These are phyloP conservation scores for Mythimna albipuncta DNA, from an alignment of 2,888 invertebrate genomes.

Conservation along the genomic window DNA sequence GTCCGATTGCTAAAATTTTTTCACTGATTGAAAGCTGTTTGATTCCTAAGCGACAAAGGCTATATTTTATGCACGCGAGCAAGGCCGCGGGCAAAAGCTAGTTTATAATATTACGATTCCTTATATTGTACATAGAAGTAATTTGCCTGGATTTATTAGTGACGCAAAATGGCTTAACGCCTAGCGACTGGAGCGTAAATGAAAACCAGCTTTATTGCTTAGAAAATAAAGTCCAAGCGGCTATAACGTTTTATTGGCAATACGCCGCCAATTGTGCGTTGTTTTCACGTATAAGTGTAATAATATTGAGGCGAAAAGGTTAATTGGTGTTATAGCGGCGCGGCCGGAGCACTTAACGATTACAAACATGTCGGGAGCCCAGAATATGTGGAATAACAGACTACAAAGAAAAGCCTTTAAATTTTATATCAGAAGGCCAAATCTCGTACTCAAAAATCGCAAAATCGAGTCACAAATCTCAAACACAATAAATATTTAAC, in stretches of 20 bases:
- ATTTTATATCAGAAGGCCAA: not conserved
- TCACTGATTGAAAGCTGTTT: too few relatives aligned
- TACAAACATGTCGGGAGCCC: slow-evolving; percentile 17
- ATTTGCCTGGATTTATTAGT: slow-evolving; percentile 73
- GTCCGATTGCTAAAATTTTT: too few relatives aligned
- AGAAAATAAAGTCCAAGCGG: slow-evolving; percentile 75
- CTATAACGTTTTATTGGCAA: slow-evolving; percentile 74
- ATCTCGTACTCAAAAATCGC: not conserved
- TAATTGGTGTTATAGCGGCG: slow-evolving; percentile 52
- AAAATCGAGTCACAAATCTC: too few relatives aligned
- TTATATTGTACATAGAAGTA: slow-evolving; percentile 59
- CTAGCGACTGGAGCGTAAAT: slow-evolving; percentile 62
- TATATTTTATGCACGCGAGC: too few relatives aligned
- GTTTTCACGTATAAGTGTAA: slow-evolving; percentile 45
- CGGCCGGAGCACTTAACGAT: slow-evolving; percentile 33
- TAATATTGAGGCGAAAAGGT: slow-evolving; percentile 44
- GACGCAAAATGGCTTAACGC: slow-evolving; percentile 63
- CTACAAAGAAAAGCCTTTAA: not conserved
- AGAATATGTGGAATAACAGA: not conserved
- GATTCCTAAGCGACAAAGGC: too few relatives aligned
- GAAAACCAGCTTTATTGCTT: slow-evolving; percentile 77
- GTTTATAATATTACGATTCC: slow-evolving; percentile 37
- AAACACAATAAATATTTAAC: too few relatives aligned
- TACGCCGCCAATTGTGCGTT: slow-evolving; percentile 62
- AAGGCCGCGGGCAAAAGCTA: too few relatives aligned